Evolutionary conservation across 1,140 invertebrate genomes (phyloP).

Genomic region (Euschistus heros): DNA sequence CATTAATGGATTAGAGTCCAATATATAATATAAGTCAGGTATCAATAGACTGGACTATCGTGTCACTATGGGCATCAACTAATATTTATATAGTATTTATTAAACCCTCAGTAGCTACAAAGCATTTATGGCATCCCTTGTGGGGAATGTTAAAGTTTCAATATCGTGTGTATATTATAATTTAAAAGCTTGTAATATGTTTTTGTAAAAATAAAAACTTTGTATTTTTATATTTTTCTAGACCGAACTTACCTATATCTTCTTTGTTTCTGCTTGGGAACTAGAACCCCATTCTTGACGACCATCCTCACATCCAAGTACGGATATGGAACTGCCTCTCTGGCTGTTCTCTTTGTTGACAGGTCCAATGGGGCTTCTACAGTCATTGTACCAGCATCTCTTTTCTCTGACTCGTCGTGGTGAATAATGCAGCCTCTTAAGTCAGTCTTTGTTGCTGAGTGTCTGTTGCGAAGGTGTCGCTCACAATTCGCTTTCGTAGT

Average conservation of each 20-base stretch:
- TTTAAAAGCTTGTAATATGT: too few species aligned
- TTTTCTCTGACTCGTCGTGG: slow-evolving; percentile 67
- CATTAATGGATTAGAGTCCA: too few species aligned
- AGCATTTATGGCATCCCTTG: too few species aligned
- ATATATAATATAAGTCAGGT: too few species aligned
- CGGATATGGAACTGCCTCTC: neutral
- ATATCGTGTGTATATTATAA: too few species aligned
- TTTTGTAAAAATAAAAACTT: too few species aligned
- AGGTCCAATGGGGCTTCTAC: slow-evolving; percentile 54
- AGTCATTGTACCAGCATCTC: slow-evolving; percentile 44
- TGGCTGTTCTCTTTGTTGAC: slow-evolving; percentile 28
- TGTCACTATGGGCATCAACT: too few species aligned
- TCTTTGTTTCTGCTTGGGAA: slow-evolving; percentile 82
- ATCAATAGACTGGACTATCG: too few species aligned
- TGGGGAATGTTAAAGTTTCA: too few species aligned
- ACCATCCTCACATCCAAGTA: slow-evolving; percentile 62
- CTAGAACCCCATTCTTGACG: slow-evolving; percentile 75
- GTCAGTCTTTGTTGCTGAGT: slow-evolving; percentile 57
- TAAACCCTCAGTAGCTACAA: too few species aligned
- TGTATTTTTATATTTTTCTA: too few species aligned
- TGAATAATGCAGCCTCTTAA: slow-evolving; percentile 79
- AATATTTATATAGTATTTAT: too few species aligned
- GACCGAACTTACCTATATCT: slow-evolving; percentile 43
- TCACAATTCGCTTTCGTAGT: slow-evolving; percentile 91
- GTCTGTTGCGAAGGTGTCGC: slow-evolving; percentile 78